phyloP scores from a whole-genome alignment of 37 sponge, comb jelly and placozoan species.

The Spongilla lacustris region DNA sequence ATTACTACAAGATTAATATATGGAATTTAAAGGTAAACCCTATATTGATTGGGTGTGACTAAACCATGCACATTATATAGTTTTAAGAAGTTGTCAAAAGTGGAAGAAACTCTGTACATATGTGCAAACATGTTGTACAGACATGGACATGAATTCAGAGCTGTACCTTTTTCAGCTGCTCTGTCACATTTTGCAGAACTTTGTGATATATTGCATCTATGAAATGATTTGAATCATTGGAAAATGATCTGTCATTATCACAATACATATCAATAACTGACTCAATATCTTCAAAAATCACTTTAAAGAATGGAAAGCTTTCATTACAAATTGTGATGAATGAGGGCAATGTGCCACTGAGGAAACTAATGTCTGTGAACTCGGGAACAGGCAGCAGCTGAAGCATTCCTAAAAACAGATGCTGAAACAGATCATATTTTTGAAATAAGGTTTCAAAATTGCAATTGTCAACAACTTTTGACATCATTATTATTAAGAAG shows the following conservation, averaged over 20 bases:
- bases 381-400: constrained; percentile 44
- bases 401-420: constrained; percentile 64
- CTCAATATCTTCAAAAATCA: constrained; percentile 33
- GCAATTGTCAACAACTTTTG: constrained; percentile 55
- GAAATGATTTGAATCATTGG: neutral
- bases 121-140: no score
- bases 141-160: no score
- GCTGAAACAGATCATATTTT: constrained; percentile 4
- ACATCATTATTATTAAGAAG: constrained; percentile 76
- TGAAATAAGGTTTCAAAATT: constrained; percentile 67
- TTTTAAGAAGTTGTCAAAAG: no score
- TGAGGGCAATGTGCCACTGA: constrained; percentile 19
- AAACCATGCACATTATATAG: no score
- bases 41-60: no score
- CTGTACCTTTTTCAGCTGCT: neutral
- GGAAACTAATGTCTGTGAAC: constrained; percentile 49
- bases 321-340: neutral
- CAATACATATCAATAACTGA: constrained; percentile 21
- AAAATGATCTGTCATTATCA: constrained; percentile 4
- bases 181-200: neutral
- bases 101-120: no score
- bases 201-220: neutral
- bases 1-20: no score
- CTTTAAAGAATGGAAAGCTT: constrained; percentile 59
- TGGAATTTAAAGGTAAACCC: no score